These are phyloP conservation scores for Enteromius afrohamiltoni DNA, from an alignment of 2,797 vertebrate genomes.

Conservation along the genomic window DNA sequence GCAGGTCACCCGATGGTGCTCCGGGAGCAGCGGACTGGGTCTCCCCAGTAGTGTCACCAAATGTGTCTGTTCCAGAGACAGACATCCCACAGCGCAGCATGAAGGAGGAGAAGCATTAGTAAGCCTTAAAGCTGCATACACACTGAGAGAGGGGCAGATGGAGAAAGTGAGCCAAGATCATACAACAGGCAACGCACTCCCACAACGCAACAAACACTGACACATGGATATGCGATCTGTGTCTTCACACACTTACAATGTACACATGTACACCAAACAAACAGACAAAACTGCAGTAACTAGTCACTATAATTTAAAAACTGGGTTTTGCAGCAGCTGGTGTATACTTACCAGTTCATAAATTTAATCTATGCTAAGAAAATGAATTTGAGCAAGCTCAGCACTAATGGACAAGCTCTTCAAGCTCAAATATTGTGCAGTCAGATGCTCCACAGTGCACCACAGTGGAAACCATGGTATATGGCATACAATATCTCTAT, in stretches of 20 bases:
- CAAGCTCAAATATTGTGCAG: background rate
- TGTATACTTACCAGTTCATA: slow-evolving; percentile 23
- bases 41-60: slow-evolving; percentile 83
- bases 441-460: background rate
- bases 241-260: background rate
- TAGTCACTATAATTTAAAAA: background rate
- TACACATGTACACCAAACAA: background rate
- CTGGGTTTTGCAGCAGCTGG: background rate
- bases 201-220: slow-evolving; percentile 16
- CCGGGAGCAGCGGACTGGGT: slow-evolving; percentile 80
- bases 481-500: background rate
- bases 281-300: background rate
- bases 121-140: slow-evolving; percentile 62
- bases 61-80: slow-evolving; percentile 82
- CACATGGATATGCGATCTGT: slow-evolving; percentile 6
- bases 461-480: background rate
- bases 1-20: slow-evolving; percentile 87
- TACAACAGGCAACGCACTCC: background rate
- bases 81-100: slow-evolving; percentile 75
- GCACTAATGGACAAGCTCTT: background rate
- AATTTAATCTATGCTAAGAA: background rate
- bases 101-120: slow-evolving; percentile 72
- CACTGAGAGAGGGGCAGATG: slow-evolving; percentile 58
- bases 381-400: background rate
- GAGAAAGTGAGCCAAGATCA: slow-evolving; percentile 36